phyloP scores from a whole-genome alignment of 2,113 vertebrate genomes.

The Perognathus longimembris region DNA sequence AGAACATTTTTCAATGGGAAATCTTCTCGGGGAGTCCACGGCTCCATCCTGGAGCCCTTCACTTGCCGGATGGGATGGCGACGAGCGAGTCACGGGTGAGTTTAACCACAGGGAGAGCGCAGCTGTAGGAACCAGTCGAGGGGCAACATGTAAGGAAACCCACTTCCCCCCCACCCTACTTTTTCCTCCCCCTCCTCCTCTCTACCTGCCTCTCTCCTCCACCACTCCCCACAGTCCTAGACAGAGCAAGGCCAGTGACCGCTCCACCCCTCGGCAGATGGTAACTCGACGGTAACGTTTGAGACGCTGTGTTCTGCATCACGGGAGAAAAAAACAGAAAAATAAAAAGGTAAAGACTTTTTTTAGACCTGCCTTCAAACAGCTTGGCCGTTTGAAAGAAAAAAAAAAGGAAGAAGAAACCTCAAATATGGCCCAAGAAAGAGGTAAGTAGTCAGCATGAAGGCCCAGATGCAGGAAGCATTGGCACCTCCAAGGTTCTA shows the following conservation, averaged over 20 bases:
- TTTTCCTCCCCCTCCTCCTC: not conserved
- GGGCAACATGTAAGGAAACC: fast-evolving
- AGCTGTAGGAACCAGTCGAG: not conserved
- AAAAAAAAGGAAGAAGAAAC: no score
- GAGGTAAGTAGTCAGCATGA: not conserved
- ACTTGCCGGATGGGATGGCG: not conserved
- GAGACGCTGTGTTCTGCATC: not conserved
- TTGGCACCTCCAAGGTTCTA: not conserved
- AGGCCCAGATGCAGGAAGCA: not conserved
- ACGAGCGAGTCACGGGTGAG: fast-evolving
- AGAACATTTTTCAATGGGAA: not conserved
- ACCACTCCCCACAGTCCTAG: not conserved
- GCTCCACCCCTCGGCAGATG: not conserved
- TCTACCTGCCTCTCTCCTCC: not conserved
- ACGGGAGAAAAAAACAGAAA: no score
- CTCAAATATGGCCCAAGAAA: not conserved
- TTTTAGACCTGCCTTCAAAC: not conserved
- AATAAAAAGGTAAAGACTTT: constrained; percentile 6
- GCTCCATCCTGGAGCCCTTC: not conserved
- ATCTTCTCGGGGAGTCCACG: not conserved
- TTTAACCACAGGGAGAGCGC: not conserved
- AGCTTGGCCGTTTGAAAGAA: not conserved
- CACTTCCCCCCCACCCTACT: fast-evolving
- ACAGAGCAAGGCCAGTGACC: not conserved
- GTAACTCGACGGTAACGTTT: not conserved